Conservation (phyloP, 92 coral and sea anemone genomes). For the Isaurus tuberculatus region DNA sequence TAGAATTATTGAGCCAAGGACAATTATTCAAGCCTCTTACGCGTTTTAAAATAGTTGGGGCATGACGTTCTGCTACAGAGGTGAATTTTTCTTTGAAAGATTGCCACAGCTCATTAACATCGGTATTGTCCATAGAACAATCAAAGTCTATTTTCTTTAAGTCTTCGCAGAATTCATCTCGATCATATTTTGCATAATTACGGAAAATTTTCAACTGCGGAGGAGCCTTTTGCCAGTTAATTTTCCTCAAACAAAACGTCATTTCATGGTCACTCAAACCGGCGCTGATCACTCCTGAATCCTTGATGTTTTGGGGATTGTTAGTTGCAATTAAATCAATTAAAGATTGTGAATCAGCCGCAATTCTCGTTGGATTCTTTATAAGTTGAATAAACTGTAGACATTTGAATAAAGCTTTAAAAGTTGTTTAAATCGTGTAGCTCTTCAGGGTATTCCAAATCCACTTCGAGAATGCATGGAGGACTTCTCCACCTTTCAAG, state of each 20-base stretch:
- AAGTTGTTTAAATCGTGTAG: constrained; percentile 38
- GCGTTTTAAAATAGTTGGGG: constrained; percentile 47
- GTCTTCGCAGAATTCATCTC: constrained; percentile 30
- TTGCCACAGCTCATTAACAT: constrained; percentile 39
- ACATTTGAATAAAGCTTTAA: constrained; percentile 23
- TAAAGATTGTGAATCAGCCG: constrained; percentile 18
- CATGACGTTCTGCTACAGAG: constrained; percentile 35
- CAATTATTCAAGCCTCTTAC: constrained; percentile 47
- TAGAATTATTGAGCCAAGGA: constrained; percentile 47
- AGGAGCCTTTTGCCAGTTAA: constrained; percentile 54
- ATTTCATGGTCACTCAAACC: constrained; percentile 42
- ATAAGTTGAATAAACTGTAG: constrained; percentile 19
- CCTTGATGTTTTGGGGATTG: constrained; percentile 34
- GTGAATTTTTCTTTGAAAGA: constrained; percentile 13
- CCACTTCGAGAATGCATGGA: too few relatives aligned
- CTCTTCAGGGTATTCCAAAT: too few relatives aligned
- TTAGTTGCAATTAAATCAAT: constrained; percentile 34
- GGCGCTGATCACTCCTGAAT: constrained; percentile 45
- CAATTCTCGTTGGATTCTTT: constrained; percentile 20
- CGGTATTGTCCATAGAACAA: neutral
- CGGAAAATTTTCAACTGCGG: constrained; percentile 33
- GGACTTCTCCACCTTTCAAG: too few relatives aligned
- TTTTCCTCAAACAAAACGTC: constrained; percentile 38
- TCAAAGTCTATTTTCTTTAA: constrained; percentile 35
- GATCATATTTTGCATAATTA: constrained; percentile 56